Conservation (phyloP, 2,888 invertebrate species). For the Didymodactylos carnosus region DNA sequence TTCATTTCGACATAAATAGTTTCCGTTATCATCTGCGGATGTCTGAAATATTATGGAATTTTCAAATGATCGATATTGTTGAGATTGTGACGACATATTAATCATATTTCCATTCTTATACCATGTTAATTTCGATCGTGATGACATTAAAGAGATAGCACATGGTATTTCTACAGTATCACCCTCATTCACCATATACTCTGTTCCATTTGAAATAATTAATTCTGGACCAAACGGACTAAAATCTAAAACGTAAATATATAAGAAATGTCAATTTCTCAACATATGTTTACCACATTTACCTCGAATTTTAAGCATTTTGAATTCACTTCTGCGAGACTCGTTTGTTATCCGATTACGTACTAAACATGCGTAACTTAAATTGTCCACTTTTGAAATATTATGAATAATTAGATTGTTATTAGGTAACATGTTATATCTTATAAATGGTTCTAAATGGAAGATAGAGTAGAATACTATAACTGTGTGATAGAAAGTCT, state of each 20-base stretch:
- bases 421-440: not conserved
- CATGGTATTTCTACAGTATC: not conserved
- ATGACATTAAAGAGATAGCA: not conserved
- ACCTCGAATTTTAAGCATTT: not conserved
- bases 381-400: not conserved
- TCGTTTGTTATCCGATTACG: not conserved
- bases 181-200: not conserved
- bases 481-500: too few species aligned
- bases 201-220: not conserved
- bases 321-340: not conserved
- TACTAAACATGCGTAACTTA: not conserved
- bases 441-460: not conserved
- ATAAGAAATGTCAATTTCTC: too few species aligned
- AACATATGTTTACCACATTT: not conserved
- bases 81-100: not conserved
- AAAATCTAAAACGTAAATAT: not conserved
- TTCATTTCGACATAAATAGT: not conserved
- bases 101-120: not conserved
- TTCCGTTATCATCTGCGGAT: not conserved
- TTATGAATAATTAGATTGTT: not conserved
- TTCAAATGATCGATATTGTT: not conserved
- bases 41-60: not conserved
- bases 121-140: not conserved
- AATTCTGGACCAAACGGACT: not conserved
- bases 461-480: too few species aligned